phyloP scores from a whole-genome alignment of 2,888 invertebrate species.

The Drosophila lacicola region DNA sequence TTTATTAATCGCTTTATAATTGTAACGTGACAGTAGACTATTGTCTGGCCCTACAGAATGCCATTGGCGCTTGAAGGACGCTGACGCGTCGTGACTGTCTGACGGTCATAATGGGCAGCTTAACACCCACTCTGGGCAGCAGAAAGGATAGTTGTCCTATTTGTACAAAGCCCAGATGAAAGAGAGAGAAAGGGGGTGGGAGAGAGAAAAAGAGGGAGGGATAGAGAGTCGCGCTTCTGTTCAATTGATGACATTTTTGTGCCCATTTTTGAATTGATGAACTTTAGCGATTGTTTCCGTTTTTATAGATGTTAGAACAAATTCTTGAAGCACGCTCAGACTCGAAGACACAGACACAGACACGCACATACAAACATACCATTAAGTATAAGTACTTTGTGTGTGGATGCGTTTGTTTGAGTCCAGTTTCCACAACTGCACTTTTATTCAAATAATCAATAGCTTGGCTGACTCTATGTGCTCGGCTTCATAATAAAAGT shows the following conservation, averaged over 20 bases:
- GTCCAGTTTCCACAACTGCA: conserved; percentile 47
- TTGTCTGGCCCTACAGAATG: conserved; percentile 2
- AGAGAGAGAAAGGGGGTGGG: not conserved
- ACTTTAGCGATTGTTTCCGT: conserved; percentile 4
- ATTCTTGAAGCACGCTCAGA: no score
- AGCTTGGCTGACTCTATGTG: conserved; percentile 17
- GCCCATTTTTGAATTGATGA: conserved; percentile 9
- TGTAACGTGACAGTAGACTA: conserved; percentile 18
- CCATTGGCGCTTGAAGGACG: conserved; percentile 33
- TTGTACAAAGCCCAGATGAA: conserved; percentile 1
- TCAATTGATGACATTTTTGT: conserved; percentile 9
- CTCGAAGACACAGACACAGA: not conserved
- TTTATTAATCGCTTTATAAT: conserved; percentile 14
- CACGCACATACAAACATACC: not conserved
- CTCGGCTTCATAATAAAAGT: not conserved
- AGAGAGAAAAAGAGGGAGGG: not conserved
- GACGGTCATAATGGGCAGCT: conserved; percentile 23
- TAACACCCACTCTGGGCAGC: not conserved
- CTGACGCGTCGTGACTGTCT: conserved; percentile 16
- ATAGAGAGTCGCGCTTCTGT: not conserved
- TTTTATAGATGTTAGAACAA: not conserved
- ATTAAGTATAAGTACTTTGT: not conserved
- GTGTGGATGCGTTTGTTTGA: conserved; percentile 28
- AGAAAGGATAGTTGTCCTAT: conserved; percentile 1
- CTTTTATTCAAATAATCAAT: conserved; percentile 61